Conservation (phyloP, 2,888 invertebrate species). For the Lycocerus yunnanus region DNA sequence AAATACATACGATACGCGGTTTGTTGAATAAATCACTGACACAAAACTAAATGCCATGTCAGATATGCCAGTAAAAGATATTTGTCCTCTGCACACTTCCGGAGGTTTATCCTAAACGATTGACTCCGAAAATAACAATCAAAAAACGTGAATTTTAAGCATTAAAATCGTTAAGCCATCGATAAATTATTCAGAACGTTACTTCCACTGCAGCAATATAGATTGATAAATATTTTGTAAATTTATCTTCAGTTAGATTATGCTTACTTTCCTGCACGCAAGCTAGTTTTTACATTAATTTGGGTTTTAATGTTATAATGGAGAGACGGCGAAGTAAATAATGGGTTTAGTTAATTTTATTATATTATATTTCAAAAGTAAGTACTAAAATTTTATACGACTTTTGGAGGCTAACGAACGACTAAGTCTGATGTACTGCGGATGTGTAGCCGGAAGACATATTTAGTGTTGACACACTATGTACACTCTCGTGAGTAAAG, state of each 20-base stretch:
- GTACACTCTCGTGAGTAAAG: constrained; percentile 11
- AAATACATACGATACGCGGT: constrained; percentile 15
- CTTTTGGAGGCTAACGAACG: constrained; percentile 8
- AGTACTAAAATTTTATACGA: constrained; percentile 6
- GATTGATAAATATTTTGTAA: neutral
- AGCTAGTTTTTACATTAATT: neutral
- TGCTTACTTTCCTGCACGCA: neutral
- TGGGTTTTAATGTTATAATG: neutral
- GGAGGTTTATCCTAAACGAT: constrained; percentile 6
- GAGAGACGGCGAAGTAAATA: neutral
- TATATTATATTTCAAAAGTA: neutral
- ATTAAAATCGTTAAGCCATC: constrained; percentile 12
- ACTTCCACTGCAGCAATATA: neutral
- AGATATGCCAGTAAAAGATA: constrained; percentile 17
- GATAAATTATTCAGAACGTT: constrained; percentile 10
- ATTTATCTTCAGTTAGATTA: neutral
- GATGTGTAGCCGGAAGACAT: constrained; percentile 20
- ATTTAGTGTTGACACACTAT: constrained; percentile 17
- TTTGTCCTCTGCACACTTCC: constrained; percentile 13
- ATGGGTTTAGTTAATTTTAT: neutral
- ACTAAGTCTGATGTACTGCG: constrained; percentile 11
- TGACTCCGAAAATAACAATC: constrained; percentile 14
- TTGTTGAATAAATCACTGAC: constrained; percentile 23
- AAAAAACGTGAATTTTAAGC: constrained; percentile 7
- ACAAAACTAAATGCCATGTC: constrained; percentile 20